phyloP scores from a whole-genome alignment of 2,888 invertebrate genomes.

The Odontomyia ornata region DNA sequence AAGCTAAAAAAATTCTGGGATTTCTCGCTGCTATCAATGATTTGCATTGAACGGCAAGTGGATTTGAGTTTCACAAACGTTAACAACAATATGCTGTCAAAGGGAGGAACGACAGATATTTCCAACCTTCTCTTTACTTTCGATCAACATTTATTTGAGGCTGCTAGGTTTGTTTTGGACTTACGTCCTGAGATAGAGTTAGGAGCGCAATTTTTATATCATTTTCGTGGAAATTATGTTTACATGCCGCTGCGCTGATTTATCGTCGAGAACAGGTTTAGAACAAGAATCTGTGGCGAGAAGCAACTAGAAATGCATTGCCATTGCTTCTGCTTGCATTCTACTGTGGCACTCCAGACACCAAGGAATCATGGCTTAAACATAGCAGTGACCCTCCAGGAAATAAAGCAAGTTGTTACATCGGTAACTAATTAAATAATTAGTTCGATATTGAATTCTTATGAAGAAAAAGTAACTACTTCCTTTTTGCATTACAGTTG shows the following conservation, averaged over 20 bases:
- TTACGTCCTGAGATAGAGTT: constrained; percentile 65
- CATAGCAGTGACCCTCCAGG: too few relatives aligned
- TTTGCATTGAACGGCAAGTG: constrained; percentile 70
- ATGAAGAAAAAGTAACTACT: too few relatives aligned
- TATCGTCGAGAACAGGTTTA: constrained; percentile 77
- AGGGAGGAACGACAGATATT: constrained; percentile 63
- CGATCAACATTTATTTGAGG: constrained; percentile 76
- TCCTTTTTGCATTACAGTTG: too few relatives aligned
- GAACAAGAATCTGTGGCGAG: too few relatives aligned
- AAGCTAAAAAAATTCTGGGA: constrained; percentile 67
- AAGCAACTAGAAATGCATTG: constrained; percentile 69
- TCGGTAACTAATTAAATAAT: too few relatives aligned
- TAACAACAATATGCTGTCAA: constrained; percentile 50
- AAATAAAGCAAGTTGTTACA: too few relatives aligned
- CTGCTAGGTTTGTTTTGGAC: constrained; percentile 60
- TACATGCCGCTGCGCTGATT: constrained; percentile 77
- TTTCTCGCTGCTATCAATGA: constrained; percentile 74
- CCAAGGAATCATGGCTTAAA: too few relatives aligned
- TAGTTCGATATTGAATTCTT: too few relatives aligned
- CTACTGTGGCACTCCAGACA: too few relatives aligned
- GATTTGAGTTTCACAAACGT: constrained; percentile 55
- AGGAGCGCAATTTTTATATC: constrained; percentile 72
- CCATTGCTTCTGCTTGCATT: constrained; percentile 74
- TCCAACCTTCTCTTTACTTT: constrained; percentile 73
- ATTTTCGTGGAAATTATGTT: constrained; percentile 80